phyloP scores from a whole-genome alignment of 1,140 invertebrate genomes.

The Cydia pomonella region DNA sequence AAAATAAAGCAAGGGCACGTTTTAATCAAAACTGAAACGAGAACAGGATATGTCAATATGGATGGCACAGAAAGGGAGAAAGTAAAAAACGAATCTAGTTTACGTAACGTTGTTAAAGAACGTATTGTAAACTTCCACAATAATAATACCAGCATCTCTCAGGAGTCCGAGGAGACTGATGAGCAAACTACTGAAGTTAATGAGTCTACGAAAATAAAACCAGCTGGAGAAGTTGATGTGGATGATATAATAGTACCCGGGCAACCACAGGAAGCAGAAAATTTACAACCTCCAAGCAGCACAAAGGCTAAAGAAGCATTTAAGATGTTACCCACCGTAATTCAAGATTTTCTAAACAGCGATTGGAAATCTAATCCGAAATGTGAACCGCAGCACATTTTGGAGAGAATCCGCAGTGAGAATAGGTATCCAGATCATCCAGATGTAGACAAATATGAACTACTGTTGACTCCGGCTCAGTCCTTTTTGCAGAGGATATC shows the following conservation, averaged over 20 bases:
- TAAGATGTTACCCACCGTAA: conserved; percentile 72
- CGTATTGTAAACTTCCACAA: conserved; percentile 61
- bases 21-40: conserved; percentile 72
- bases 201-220: conserved; percentile 21
- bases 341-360: conserved; percentile 74
- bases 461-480: conserved; percentile 85
- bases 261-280: conserved; percentile 45
- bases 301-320: conserved; percentile 64
- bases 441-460: conserved; percentile 81
- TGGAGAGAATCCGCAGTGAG: conserved; percentile 82
- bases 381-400: conserved; percentile 83
- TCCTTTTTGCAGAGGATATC: conserved; percentile 87
- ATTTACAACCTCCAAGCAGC: conserved; percentile 54
- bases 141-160: conserved; percentile 41
- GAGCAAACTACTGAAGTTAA: conserved; percentile 14
- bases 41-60: conserved; percentile 71
- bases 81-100: conserved; percentile 57
- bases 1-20: conserved; percentile 54
- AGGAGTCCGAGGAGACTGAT: conserved; percentile 32
- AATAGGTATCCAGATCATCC: conserved; percentile 81
- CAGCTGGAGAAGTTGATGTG: conserved; percentile 55
- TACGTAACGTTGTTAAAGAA: conserved; percentile 66
- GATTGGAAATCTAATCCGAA: conserved; percentile 70
- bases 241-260: conserved; percentile 68
- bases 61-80: conserved; percentile 73